Base-by-base conservation (phyloP, 2,113 vertebrate species). In the Hyperoodon ampullatus region DNA sequence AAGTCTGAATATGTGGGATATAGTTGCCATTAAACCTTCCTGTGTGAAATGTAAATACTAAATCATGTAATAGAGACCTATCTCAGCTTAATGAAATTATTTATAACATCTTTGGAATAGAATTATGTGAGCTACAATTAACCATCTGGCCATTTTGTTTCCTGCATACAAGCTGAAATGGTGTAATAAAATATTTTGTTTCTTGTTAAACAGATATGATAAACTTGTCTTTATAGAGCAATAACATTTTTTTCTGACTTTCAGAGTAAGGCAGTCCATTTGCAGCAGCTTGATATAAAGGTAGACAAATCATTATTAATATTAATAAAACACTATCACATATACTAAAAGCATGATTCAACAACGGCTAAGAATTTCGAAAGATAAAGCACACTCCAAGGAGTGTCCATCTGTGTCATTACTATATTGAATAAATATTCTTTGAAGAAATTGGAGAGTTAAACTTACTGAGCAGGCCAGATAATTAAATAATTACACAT, bases 401-500 rank as follows among this genome's bases (percentile, higher is more conserved):
- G 33, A 72, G 35, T 81, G 68, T 39, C 60, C 19, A 61, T 47
- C 1, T 90, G 50, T 12, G 33, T 89, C 35, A 24, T 58, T 63
- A 68, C 42, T 14, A 80, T 58, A 65, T 12, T 93, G 28, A 93
- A 60, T 75, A 84, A 44, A 66, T 13, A 9, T 71, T 39, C 4
- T 78, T 88, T 90, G 74, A 90, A 97, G 70, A 50, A 97, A 28
- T 78, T 98, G 71, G 90, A 97, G 93, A 94, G 2, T 96, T 71
- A 89, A 89, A 97, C 95, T 97, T 92, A 95, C 90, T 72, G 89
- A 98, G 94, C 18, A 80, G 55, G 81, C 88, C 92, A 88, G 63
- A 81, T 78, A 97, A 94, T 96, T 95, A 88, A 97, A 90, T 9
- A 26, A 97, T 87, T 94, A 97, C 63, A 94, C 24, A 95, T 60